Base-by-base conservation (phyloP, 2,113 vertebrate species). In the Steatornis caripensis region DNA sequence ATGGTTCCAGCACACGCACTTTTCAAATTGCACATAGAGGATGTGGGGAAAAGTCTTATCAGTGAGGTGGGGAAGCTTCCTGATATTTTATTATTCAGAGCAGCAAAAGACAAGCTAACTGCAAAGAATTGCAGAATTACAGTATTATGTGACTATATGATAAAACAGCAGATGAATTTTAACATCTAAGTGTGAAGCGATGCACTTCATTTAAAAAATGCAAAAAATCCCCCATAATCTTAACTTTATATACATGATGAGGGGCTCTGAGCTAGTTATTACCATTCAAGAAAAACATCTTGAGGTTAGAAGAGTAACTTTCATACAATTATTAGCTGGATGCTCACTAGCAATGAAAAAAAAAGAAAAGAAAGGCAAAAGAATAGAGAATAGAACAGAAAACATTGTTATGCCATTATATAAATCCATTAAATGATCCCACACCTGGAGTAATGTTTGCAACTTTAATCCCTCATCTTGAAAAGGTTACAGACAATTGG, bases 281-380 rank as follows among this genome's bases (percentile, higher is more conserved):
- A 54, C 12, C 21, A 36, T 39, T 84, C 64, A 78, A 49, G 37
- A 83, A 93, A 92, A 95, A 30, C 18, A 86, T 77, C 62, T 49
- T 48, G 30, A 84, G 91, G 66, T 90, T 84, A 90, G 49, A 89
- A 96, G 94, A 95, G 89, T 66, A 76, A 55, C 71, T 78, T 89
- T 62, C 8, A 18, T 69, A 30, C 37, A 74, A 29, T 45, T 83
- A 46, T 92, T 88, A 95, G 16, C 64, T 57, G 43, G 12, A 78
- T 93, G 24, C 13, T 87, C 37, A 46, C 51, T 90, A n/a, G 48
- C 32, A 82, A 78, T 57, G 30, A 84, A 55, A 90, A 90, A 62
- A 36, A 61, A 54, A n/a, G n/a, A n/a, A n/a, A 41, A 9, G 55
- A 87, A 70, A 68, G 11, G 22, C 22, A 61, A 39, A 84, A 72